Conservation (phyloP, 2,113 vertebrate species). For the Cololabis saira region DNA sequence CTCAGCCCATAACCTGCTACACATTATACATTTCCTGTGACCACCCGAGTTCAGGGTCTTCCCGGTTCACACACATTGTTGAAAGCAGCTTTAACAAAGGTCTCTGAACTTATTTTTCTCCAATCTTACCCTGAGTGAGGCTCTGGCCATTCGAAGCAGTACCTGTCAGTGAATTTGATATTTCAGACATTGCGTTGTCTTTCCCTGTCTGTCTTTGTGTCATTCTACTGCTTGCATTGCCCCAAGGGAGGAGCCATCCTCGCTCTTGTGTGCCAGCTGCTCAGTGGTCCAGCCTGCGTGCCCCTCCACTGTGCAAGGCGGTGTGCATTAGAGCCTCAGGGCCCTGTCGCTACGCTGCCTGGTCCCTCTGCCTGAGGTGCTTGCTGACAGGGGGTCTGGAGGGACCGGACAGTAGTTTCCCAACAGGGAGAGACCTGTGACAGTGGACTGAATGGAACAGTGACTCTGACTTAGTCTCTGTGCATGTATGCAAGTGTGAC, state of each 20-base stretch:
- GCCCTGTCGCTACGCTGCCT: slow-evolving; percentile 70
- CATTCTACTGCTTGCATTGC: slow-evolving; percentile 54
- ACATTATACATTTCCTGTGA: slow-evolving; percentile 64
- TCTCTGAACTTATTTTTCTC: slow-evolving; percentile 55
- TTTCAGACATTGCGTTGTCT: slow-evolving; percentile 60
- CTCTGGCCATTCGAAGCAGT: slow-evolving; percentile 47
- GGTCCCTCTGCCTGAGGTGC: slow-evolving; percentile 60
- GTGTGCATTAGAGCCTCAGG: slow-evolving; percentile 75
- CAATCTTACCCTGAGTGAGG: slow-evolving; percentile 43
- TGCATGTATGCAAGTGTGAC: slow-evolving; percentile 43
- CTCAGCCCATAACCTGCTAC: slow-evolving; percentile 46
- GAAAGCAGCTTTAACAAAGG: slow-evolving; percentile 31
- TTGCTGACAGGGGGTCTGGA: slow-evolving; percentile 74
- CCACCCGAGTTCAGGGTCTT: slow-evolving; percentile 29
- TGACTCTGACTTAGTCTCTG: slow-evolving; percentile 57
- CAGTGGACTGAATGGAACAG: slow-evolving; percentile 54
- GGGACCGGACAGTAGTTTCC: slow-evolving; percentile 69
- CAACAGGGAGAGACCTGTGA: slow-evolving; percentile 65
- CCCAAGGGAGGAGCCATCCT: slow-evolving; percentile 73
- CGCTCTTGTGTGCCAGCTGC: slow-evolving; percentile 71
- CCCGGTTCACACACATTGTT: slow-evolving; percentile 29
- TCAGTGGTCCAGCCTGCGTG: slow-evolving; percentile 75
- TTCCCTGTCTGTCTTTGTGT: slow-evolving; percentile 74
- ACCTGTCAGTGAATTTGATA: slow-evolving; percentile 75
- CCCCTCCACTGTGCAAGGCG: slow-evolving; percentile 59